Evolutionary conservation across 2,888 invertebrate species (phyloP), one percentile per base, ranked within the genome.

Genomic region (Lacanobia wlatinum): DNA sequence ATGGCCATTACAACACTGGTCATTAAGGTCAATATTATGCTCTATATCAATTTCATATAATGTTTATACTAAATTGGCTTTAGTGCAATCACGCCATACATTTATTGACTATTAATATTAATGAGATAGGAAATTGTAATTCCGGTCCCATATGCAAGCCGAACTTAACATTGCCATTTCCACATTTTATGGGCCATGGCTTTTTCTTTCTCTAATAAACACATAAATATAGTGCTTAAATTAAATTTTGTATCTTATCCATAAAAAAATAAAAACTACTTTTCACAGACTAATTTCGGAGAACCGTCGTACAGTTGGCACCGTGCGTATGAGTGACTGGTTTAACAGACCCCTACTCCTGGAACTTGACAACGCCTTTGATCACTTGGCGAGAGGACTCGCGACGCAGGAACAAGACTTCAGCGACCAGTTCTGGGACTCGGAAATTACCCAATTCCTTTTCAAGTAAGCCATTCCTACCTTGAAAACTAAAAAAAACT

Each of bases 351-450:
- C 98, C 0, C 93, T 96, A 0, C 90, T 98, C 28, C 91, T 98
- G 40, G 98, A 98, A 89, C 93, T 97, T 62, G 96, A 96, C 34
- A 94, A 97, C 78, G 97, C 97, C 65, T 97, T 98, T 87, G 98
- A 98, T 90, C 97, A 97, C 76, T 95, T 98, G 69, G 96, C 97
- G 1, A 95, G 98, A 93, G 98, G 98, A 10, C 96, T 98, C 88
- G 96, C 97, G 5, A 97, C 97, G 18, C 98, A 99, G 89, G 97
- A 97, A 1, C 97, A 98, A 92, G 97, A 98, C 87, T 97, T 97
- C 83, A 97, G 98, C 76, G 98, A 99, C 92, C 97, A 97, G 81
- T 98, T 96, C 92, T 98, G 98, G 93, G 98, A 98, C 84, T 96
- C 96, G 72, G 98, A 98, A 95, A 98, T 98, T 73, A 95, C 94